Conservation (phyloP, 2,797 vertebrate species). For the Anas bernieri region DNA sequence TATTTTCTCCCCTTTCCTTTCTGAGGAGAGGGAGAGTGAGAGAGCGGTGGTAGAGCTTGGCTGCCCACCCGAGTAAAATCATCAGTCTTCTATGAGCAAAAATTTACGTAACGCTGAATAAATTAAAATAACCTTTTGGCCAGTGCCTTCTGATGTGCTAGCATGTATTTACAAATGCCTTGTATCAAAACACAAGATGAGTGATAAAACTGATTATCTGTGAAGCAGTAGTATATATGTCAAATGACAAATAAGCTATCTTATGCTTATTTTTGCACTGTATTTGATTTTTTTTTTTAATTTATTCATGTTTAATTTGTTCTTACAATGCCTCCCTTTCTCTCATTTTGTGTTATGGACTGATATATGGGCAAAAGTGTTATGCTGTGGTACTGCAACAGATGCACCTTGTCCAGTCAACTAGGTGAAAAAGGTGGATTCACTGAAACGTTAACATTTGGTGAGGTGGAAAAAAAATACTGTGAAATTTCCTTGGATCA, state of each 20-base stretch:
- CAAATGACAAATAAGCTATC: not conserved
- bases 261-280: not conserved
- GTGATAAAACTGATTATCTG: not conserved
- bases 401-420: not conserved
- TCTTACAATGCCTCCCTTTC: not conserved
- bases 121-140: not conserved
- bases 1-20: no score
- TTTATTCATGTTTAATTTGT: not conserved
- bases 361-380: not conserved
- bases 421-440: not conserved
- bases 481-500: not conserved
- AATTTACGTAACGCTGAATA: not conserved
- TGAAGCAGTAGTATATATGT: not conserved
- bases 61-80: no score
- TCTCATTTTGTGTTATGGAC: not conserved
- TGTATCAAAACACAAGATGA: not conserved
- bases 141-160: not conserved
- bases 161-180: not conserved
- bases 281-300: not conserved
- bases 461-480: rapidly evolving
- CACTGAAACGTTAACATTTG: not conserved
- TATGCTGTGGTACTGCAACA: not conserved
- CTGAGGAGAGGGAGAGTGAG: no score
- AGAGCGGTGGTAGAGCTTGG: no score
- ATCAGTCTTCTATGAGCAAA: not conserved